Evolutionary conservation across 2,888 invertebrate genomes (phyloP), one percentile per base, ranked within the genome.

Genomic region (Eulithis prunata): DNA sequence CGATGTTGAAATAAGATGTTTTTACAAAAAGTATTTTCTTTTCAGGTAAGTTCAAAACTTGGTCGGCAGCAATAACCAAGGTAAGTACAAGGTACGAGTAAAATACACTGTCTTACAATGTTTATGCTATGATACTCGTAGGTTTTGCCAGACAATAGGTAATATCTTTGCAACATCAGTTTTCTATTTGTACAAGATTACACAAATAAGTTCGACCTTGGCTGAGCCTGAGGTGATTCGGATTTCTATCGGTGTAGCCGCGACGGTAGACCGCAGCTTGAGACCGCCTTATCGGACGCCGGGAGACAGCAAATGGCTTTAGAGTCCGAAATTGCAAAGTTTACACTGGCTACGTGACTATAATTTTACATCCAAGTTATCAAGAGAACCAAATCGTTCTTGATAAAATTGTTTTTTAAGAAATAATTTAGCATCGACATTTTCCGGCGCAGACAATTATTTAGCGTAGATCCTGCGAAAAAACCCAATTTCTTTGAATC

Each of bases 21-120:
- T 49, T 55, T 7, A 8, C 12, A 21, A 32, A 53, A 41, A 45
- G 14, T 47, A 53, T 47, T 65, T 69, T 73, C 62, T 73, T 70
- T 84, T 43, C 84, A 87, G 87, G 87, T 87, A 87, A 82, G 86
- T 70, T 67, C 60, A 59, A 2, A 51, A 62, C 51, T 41, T 36
- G 64, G 21, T 66, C 59, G 13, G 28, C 70, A 64, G 38, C 36
- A 38, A 56, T 13, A 49, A 46, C 36, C 14, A 38, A 51, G 46
- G 67, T 63, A 63, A 67, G 67, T 60, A 32, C 6, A 38, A 38
- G 6, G 41, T 11, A 41, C 10, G 8, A 58, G 43, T 43, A 54
- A 38, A 41, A 55, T 36, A 32, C 32, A 21, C 6, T 32, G 32
- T 51, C n/a, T 45, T 5, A 43, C 45, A 32, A 10, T 43, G 43